Conservation (phyloP, 2,888 invertebrate species). For the Ornithoptera priamus region DNA sequence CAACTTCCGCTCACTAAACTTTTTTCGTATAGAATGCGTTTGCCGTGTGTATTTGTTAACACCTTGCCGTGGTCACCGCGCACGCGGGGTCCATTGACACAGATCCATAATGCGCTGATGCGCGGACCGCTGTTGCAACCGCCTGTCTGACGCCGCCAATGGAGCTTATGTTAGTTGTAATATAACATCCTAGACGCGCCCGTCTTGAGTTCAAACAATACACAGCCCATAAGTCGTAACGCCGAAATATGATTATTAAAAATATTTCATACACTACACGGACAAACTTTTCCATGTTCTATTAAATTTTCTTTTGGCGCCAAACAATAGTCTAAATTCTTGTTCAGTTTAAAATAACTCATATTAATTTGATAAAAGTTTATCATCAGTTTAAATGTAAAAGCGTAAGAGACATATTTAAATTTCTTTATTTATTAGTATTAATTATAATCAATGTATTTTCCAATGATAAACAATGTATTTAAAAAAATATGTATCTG, state of each 20-base stretch:
- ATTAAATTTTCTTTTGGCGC: background rate
- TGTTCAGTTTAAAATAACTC: background rate
- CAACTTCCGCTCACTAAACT: constrained; percentile 12
- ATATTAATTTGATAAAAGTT: too few relatives aligned
- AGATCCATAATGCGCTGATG: constrained; percentile 30
- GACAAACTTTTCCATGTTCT: background rate
- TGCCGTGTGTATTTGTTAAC: constrained; percentile 20
- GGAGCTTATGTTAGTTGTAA: constrained; percentile 9
- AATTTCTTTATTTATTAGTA: too few relatives aligned
- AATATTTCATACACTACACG: background rate
- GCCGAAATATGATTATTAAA: background rate
- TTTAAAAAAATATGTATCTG: too few relatives aligned
- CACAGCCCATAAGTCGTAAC: background rate
- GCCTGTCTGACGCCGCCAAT: constrained; percentile 24
- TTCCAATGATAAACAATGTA: too few relatives aligned
- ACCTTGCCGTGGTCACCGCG: constrained; percentile 12
- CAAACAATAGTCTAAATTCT: background rate
- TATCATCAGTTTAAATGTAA: too few relatives aligned
- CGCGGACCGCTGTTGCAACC: constrained; percentile 23
- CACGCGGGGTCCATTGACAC: constrained; percentile 24
- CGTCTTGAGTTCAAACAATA: background rate
- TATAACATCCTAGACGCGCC: background rate
- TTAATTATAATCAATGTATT: too few relatives aligned
- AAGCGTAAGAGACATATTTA: too few relatives aligned
- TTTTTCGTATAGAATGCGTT: constrained; percentile 6